Evolutionary conservation across 2,797 vertebrate genomes (phyloP), one percentile per base, ranked within the genome.

Genomic region (Aplochiton taeniatus): DNA sequence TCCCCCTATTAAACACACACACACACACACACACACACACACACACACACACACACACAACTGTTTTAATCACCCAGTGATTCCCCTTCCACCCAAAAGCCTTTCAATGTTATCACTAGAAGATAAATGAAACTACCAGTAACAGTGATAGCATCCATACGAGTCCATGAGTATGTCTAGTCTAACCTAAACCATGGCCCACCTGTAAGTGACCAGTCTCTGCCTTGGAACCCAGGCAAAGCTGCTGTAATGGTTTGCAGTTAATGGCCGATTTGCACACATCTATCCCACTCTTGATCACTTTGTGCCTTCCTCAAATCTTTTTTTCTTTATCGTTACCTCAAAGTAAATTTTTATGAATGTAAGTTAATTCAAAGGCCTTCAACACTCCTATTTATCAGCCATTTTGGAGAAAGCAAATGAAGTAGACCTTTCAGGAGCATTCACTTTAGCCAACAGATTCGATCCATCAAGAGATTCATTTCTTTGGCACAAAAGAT

Each of bases 331-430:
- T n/a, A 44, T 47, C 72, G 65, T 55, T 52, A 74, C 77, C 80
- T 84, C 67, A 83, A 82, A 85, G 65, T 57, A 18, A 60, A 14
- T 17, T 69, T 78, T 66, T 63, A 41, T 41, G 51, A 73, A 62
- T 13, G 65, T 8, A 62, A 48, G 69, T 66, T 4, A 43, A 68
- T 73, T 78, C 66, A 78, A 73, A 80, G 73, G 58, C 63, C 66
- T 68, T 68, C 61, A 48, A 69, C 66, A 74, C 66, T 66, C 67
- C 63, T 58, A 12, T 46, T 63, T 61, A 70, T 75, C 58, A 63
- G 66, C 67, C 68, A 59, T 63, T 70, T 31, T 72, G 72, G 61
- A 63, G 58, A 68, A 14, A 65, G 58, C 58, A 74, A 77, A 79
- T 65, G 57, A 77, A 76, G 58, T 72, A 74, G 68, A 71, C 72